Evolutionary conservation across 2,888 invertebrate species (phyloP).

Genomic region (Cryptosula pallasiana): DNA sequence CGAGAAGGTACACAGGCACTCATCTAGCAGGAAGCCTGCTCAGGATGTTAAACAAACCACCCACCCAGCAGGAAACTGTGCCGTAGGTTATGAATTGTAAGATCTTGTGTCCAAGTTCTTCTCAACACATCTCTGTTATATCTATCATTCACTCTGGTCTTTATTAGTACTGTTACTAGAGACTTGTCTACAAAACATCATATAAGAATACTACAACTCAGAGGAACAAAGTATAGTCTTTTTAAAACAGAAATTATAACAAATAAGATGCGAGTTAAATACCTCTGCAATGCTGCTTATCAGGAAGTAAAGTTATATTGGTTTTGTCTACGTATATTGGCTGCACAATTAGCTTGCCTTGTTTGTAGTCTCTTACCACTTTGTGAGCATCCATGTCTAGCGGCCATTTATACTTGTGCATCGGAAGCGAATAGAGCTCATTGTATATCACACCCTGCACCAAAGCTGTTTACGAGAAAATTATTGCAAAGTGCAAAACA

Average conservation of each 20-base stretch:
- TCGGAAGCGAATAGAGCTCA: not conserved
- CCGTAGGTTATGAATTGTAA: not conserved
- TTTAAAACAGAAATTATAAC: no score
- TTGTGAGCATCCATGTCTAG: not conserved
- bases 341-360: not conserved
- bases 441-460: not conserved
- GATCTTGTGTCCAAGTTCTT: conserved; percentile 6
- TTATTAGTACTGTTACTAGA: conserved; percentile 9
- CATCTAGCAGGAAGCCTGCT: no score
- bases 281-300: not conserved
- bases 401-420: not conserved
- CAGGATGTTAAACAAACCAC: no score
- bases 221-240: no score
- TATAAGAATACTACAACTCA: no score
- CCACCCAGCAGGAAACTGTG: conserved; percentile 14
- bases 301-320: not conserved
- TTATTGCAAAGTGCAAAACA: no score
- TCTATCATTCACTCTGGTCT: conserved; percentile 13
- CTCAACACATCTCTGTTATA: conserved; percentile 4
- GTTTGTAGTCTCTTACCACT: not conserved
- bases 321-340: not conserved
- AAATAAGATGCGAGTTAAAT: no score
- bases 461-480: no score
- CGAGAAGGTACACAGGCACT: no score
- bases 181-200: not conserved